Evolutionary conservation across 2,113 vertebrate genomes (phyloP).

Genomic region (Nothocercus nigrocapillus): DNA sequence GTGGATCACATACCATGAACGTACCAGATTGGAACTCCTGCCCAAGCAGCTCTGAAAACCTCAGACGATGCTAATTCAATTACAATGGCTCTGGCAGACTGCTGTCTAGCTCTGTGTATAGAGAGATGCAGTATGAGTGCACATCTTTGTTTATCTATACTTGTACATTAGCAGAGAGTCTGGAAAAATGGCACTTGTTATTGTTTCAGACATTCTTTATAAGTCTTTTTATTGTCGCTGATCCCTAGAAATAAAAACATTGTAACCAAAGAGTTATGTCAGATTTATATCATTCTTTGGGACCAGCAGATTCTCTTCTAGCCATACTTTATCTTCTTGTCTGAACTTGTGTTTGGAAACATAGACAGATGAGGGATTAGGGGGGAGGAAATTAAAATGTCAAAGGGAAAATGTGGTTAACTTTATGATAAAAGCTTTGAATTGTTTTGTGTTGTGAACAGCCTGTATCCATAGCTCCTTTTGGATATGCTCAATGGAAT

Average conservation of each 20-base stretch:
- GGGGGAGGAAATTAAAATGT: conserved; percentile 37
- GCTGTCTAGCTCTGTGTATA: neutral
- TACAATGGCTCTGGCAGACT: neutral
- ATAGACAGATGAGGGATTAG: neutral
- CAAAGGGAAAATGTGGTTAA: conserved; percentile 12
- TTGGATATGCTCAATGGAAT: neutral
- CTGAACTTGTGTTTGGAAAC: neutral
- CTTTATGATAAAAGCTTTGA: conserved; percentile 4
- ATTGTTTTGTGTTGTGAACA: neutral
- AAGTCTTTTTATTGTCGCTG: neutral
- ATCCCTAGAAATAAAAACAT: neutral
- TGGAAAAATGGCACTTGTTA: conserved; percentile 3
- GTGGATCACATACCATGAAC: neutral
- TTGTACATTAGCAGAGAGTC: neutral
- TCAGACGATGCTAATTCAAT: neutral
- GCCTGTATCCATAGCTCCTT: neutral
- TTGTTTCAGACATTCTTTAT: neutral
- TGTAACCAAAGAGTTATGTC: neutral
- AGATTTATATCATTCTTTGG: conserved; percentile 9
- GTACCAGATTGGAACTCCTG: neutral
- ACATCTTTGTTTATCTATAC: neutral
- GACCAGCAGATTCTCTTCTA: neutral
- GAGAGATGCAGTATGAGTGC: neutral
- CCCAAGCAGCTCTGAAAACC: neutral
- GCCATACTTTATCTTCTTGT: conserved; percentile 8